Percentiles rank a stretch among this genome's conserved stretches.
These are phyloP conservation scores for Dolichoris vasculosae DNA, from an alignment of 1,140 invertebrate species.

Conservation along the genomic window DNA sequence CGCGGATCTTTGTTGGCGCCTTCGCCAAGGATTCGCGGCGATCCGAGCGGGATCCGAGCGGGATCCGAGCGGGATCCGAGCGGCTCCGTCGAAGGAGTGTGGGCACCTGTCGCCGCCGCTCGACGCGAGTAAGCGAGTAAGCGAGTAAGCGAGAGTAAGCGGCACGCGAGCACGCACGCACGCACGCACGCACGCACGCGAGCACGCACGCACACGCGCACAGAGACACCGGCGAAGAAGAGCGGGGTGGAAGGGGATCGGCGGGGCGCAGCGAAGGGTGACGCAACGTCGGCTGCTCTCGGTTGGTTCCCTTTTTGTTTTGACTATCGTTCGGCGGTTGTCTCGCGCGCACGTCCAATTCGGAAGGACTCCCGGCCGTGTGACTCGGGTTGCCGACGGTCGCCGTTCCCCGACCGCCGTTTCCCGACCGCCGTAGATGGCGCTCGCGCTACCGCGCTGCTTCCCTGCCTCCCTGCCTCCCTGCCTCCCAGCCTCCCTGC, in stretches of 20 bases:
- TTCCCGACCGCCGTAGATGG: conserved; percentile 13
- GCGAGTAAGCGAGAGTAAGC: too few species aligned
- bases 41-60: not conserved
- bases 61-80: not conserved
- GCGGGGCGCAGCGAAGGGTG: too few species aligned
- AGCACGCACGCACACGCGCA: too few species aligned
- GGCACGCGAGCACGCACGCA: too few species aligned
- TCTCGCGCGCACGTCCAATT: not conserved
- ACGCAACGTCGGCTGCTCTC: too few species aligned
- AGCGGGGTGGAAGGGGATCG: too few species aligned
- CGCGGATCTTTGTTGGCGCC: not conserved
- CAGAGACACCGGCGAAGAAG: too few species aligned
- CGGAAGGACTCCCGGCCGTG: not conserved
- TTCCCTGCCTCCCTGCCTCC: not conserved
- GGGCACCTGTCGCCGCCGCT: not conserved
- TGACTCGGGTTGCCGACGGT: conserved; percentile 24
- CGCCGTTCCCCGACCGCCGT: conserved; percentile 3
- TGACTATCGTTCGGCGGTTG: not conserved
- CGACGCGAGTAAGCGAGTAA: too few species aligned
- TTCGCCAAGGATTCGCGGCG: too few species aligned
- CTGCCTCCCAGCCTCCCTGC: not conserved
- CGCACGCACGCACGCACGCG: not conserved
- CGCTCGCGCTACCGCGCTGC: not conserved
- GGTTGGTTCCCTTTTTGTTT: conserved; percentile 1
- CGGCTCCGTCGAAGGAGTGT: too few species aligned